These are phyloP conservation scores for Lytechinus variegatus DNA, from an alignment of 35 echinoderm and acorn worm genomes.

Conservation along the genomic window DNA sequence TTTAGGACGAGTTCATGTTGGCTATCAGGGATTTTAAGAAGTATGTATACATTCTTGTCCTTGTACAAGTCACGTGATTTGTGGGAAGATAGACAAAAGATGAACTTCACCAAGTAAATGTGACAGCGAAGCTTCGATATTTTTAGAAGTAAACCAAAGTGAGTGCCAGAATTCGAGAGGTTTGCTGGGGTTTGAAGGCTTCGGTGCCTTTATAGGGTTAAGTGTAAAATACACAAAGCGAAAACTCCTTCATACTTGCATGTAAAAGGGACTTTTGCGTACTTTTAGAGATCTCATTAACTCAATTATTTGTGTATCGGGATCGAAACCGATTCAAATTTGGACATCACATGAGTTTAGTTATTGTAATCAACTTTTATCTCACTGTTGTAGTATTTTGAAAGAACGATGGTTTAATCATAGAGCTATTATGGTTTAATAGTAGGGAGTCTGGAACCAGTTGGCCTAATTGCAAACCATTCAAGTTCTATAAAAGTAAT, in stretches of 20 bases:
- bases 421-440: too few species aligned
- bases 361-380: too few species aligned
- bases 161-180: background rate
- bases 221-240: background rate
- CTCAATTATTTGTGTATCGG: background rate
- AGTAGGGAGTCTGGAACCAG: too few species aligned
- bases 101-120: background rate
- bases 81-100: background rate
- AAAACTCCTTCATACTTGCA: background rate
- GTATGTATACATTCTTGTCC: background rate
- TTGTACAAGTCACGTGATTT: background rate
- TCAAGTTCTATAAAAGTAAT: too few species aligned
- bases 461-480: too few species aligned
- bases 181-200: background rate
- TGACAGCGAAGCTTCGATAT: background rate
- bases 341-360: too few species aligned
- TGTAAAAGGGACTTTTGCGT: background rate
- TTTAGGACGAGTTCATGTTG: background rate
- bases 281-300: background rate
- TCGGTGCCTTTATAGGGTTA: background rate
- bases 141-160: background rate
- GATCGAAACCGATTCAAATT: background rate
- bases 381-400: too few species aligned
- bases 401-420: too few species aligned
- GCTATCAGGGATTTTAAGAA: background rate